Base-by-base conservation (phyloP, 2,888 invertebrate genomes). In the Pilophorus perplexus region DNA sequence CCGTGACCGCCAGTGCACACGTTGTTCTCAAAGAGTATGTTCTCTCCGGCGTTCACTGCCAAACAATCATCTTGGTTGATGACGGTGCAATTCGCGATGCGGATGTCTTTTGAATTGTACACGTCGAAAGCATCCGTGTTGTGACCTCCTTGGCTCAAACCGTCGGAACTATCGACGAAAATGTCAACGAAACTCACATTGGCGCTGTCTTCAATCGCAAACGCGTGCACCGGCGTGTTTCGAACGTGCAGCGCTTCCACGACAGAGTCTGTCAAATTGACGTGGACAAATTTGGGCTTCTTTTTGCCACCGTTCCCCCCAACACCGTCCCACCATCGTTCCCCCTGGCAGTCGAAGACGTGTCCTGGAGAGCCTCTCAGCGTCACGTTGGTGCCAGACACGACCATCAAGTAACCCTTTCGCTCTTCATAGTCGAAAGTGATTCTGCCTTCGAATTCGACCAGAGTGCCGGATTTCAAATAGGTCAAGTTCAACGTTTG, bases 311-410 rank as follows among this genome's bases (percentile, higher is more conserved):
- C 46, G 20, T 33, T 46, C 1, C 46, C 46, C 6, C 62, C 62
- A 33, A 10, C 20, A 1, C 46, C 48, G 48, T 62, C 62, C 62
- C 62, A 62, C 62, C 62, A 62, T 5, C 60, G 25, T 16, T 57
- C 23, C 6, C 42, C 57, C 25, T 57, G 6, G 14, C 57, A 57
- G 25, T 23, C 23, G 22, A 57, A 40, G 25, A 20, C n/a, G 28
- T 38, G 22, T 2, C 57, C 57, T 3, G 37, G 37, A 12, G 5
- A 25, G 6, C 57, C 57, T 2, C 10, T 4, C 1, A 57, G 20
- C 22, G 6, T 22, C 28, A 57, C 16, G 23, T 40, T 23, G 8
- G 5, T 23, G 2, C 57, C 57, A 1, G 14, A n/a, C 10, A 40
- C 14, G 2, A 4, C n/a, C 22, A 57, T 57, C 2, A 57, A 28